Evolutionary conservation across 2,888 invertebrate species (phyloP), one percentile per base, ranked within the genome.

Genomic region (Epistrophe eligans): DNA sequence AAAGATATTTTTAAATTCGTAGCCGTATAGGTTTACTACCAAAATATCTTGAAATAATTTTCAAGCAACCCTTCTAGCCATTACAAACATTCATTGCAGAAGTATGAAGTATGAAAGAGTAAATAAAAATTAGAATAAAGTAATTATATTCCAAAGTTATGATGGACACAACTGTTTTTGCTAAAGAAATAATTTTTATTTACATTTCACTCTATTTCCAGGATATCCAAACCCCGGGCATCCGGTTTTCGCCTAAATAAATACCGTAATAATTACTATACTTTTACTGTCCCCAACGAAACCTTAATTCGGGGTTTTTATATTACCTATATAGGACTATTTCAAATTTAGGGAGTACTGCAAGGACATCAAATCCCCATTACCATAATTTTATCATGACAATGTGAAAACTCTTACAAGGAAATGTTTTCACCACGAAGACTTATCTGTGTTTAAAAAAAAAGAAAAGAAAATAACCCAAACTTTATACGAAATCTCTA

Each of bases 351-450:
- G 2, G 13, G 17, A 60, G 17, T 60, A 4, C 17, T 48, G 11
- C n/a, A 17, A 67, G 50, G 50, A 67, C 19, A 50, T 50, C 32
- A 50, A 67, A 67, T 67, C 15, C 9, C 35, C 13, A 67, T 67
- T 67, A 48, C 67, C 67, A 67, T 67, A 67, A 67, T 67, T 67
- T 67, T 50, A 28, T 15, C 32, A 67, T 50, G 35, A 38, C 38
- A 48, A 67, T 50, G 35, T 66, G 66, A 66, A 50, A 35, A 35
- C 9, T 67, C 50, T 38, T 35, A 38, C 50, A 35, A 50, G 43
- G 15, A 50, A 50, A 48, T 50, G 50, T 67, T 50, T 50, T 28
- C 38, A 38, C 67, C 17, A 35, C 28, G 8, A 32, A 66, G 24
- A 66, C 17, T 50, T 67, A 67, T 67, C 50, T 67, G 13, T 15